phyloP scores from a whole-genome alignment of 2,113 vertebrate genomes.

The Carettochelys insculpta region DNA sequence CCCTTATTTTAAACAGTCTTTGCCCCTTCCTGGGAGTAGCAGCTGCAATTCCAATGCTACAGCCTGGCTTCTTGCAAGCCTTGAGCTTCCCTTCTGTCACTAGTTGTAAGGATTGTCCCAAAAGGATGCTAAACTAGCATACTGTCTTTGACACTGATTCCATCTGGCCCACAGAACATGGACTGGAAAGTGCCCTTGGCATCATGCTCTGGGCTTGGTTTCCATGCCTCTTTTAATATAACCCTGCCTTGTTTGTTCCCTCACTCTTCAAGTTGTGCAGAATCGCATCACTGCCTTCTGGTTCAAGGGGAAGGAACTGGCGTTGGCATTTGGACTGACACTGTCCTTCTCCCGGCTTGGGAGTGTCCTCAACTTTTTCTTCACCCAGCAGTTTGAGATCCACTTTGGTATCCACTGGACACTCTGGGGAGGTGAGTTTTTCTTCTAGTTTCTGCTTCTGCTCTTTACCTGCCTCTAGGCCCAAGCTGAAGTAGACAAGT shows the following conservation, averaged over 20 bases:
- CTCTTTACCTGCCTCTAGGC: background rate
- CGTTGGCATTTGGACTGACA: conserved; percentile 82
- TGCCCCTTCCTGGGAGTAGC: background rate
- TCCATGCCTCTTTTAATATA: background rate
- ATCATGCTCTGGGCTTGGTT: background rate
- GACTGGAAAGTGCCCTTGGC: background rate
- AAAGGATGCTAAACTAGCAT: background rate
- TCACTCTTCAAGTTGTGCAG: conserved; percentile 77
- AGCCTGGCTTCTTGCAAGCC: background rate
- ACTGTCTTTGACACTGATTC: background rate
- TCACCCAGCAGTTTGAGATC: conserved; percentile 81
- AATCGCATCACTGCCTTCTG: conserved; percentile 85
- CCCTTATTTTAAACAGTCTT: background rate
- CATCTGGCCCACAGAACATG: background rate
- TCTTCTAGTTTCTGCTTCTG: background rate
- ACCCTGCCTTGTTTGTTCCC: background rate
- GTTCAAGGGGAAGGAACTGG: conserved; percentile 86
- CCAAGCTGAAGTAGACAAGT: background rate
- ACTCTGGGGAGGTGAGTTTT: conserved; percentile 80
- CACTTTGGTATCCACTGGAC: conserved; percentile 85
- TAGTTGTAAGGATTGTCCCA: background rate
- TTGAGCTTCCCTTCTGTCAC: background rate
- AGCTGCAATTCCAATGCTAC: background rate
- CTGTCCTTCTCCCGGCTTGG: conserved; percentile 83
- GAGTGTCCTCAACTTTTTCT: conserved; percentile 86